phyloP scores from a whole-genome alignment of 2,888 invertebrate genomes.

The Cartodere bifasciata region DNA sequence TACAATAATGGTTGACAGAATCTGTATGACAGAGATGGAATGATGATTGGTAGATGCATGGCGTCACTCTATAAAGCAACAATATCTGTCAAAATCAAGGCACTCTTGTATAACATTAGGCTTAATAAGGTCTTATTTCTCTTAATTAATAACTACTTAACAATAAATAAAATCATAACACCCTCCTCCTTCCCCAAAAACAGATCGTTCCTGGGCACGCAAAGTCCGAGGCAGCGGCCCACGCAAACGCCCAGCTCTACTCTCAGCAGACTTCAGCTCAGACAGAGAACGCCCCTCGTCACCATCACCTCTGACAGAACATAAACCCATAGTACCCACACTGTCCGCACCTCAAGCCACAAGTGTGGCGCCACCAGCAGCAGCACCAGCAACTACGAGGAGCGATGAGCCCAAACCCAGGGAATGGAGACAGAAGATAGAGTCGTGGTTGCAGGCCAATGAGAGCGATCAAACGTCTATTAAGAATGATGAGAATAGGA shows the following conservation, averaged over 20 bases:
- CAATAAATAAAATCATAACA: too few species aligned
- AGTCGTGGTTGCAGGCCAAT: slow-evolving; percentile 82
- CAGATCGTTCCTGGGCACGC: slow-evolving; percentile 82
- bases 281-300: slow-evolving; percentile 62
- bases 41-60: too few species aligned
- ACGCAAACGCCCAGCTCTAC: slow-evolving; percentile 65
- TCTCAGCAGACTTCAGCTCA: slow-evolving; percentile 56
- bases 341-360: slow-evolving; percentile 45
- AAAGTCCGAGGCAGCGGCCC: slow-evolving; percentile 58
- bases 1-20: too few species aligned
- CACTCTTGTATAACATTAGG: too few species aligned
- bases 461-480: slow-evolving; percentile 66
- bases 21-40: too few species aligned
- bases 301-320: slow-evolving; percentile 49
- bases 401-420: slow-evolving; percentile 34
- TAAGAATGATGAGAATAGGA: slow-evolving; percentile 55
- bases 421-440: slow-evolving; percentile 83
- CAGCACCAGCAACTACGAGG: too few species aligned
- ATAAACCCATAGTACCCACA: slow-evolving; percentile 38
- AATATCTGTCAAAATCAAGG: too few species aligned
- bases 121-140: too few species aligned
- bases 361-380: slow-evolving; percentile 35
- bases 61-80: too few species aligned
- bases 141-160: too few species aligned
- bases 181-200: neutral